Evolutionary conservation across 2,888 invertebrate genomes (phyloP), one percentile per base, ranked within the genome.

Genomic region (Ephialtes manifestator): DNA sequence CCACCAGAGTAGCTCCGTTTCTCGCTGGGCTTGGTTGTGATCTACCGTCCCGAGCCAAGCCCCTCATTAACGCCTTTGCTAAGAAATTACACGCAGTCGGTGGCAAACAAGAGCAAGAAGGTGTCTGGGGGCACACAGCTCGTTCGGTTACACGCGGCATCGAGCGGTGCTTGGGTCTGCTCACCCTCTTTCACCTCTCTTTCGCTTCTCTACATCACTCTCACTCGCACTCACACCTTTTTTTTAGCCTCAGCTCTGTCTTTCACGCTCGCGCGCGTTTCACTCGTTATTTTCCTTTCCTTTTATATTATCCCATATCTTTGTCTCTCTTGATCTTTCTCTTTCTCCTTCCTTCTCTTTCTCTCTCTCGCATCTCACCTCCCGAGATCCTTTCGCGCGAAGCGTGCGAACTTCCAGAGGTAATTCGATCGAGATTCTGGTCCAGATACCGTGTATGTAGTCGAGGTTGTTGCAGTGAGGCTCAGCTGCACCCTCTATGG

Each of bases 21-120:
- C 67, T 71, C 53, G 55, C 63, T 20, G 31, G 55, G 18, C 63
- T 46, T 35, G 81, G 79, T 74, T 90, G 93, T 93, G 93, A 93
- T 93, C 93, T 93, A 93, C 93, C 93, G 93, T 93, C 89, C 89
- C 90, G 90, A 92, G 92, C 92, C 93, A 93, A 92, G 93, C 93
- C 92, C 93, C 93, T 93, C 93, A 93, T 93, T 93, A 93, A 93
- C 93, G 93, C 93, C 93, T 93, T 93, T 92, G 93, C 93, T 92
- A 92, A 92, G 93, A 93, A 93, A 93, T 93, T 93, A 93, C 93
- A 93, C 93, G 93, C 93, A 91, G 92, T 91, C 92, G 91, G 93
- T 93, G 92, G 93, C 93, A 92, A 93, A 93, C 92, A 93, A 93
- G 93, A 93, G 92, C 92, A 93, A 92, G 92, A 93, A 92, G 93